Evolutionary conservation across 2,797 vertebrate species (phyloP).

Genomic region (Tympanoctomys barrerae): DNA sequence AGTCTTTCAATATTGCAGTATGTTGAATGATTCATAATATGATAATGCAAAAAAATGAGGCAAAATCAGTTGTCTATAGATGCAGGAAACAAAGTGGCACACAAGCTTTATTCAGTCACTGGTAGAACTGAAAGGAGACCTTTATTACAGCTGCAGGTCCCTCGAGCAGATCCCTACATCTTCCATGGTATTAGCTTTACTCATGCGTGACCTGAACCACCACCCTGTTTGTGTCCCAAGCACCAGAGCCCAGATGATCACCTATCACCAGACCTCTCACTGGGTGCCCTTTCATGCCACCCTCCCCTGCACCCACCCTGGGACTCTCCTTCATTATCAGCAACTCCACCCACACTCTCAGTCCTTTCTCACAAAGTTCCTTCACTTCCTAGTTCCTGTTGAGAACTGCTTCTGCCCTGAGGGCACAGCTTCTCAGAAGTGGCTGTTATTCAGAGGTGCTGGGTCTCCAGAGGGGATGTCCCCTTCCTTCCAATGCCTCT

Average conservation of each 20-base stretch:
- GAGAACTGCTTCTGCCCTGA: not conserved
- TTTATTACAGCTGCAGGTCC: not conserved
- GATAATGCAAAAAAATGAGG: not conserved
- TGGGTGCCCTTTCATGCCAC: too few species aligned
- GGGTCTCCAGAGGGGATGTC: not conserved
- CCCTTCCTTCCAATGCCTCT: not conserved
- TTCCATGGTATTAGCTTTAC: not conserved
- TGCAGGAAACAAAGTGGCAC: not conserved
- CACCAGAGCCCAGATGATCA: not conserved
- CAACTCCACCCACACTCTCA: not conserved
- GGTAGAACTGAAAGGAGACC: not conserved
- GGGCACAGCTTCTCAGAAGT: not conserved
- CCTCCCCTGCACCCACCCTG: not conserved
- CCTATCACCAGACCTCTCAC: not conserved
- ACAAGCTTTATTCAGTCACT: not conserved
- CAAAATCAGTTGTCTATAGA: not conserved
- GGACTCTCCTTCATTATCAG: not conserved
- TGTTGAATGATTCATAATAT: not conserved
- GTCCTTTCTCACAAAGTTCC: not conserved
- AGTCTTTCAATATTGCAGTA: not conserved
- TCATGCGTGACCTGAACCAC: not conserved
- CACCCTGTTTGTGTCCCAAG: not conserved
- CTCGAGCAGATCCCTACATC: not conserved
- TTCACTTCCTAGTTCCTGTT: not conserved
- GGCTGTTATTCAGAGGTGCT: not conserved